These are phyloP conservation scores for Antedon mediterranea DNA, from an alignment of 53 echinoderm and acorn worm species.

Conservation along the genomic window DNA sequence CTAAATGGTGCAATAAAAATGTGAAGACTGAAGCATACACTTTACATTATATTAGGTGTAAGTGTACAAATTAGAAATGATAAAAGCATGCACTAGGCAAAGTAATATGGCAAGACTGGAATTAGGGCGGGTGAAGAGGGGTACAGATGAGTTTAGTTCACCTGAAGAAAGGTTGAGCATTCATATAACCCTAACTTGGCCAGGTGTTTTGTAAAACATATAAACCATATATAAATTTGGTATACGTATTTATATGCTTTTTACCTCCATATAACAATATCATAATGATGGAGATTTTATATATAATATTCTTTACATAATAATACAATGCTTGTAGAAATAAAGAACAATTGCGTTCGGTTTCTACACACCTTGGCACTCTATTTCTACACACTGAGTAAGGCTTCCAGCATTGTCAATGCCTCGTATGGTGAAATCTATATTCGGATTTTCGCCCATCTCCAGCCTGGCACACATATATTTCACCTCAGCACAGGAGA, in stretches of 20 bases:
- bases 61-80: slow-evolving; percentile 1
- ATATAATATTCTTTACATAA: background rate
- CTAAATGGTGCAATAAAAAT: background rate
- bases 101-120: background rate
- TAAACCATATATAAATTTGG: background rate
- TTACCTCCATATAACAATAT: background rate
- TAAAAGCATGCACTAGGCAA: background rate
- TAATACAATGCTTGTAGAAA: background rate
- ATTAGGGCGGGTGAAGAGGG: background rate
- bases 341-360: background rate
- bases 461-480: slow-evolving; percentile 50
- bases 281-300: background rate
- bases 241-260: background rate
- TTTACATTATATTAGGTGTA: slow-evolving; percentile 1
- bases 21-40: background rate
- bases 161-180: background rate
- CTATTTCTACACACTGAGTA: slow-evolving; percentile 51
- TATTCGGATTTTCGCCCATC: slow-evolving; percentile 30
- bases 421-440: slow-evolving; percentile 51
- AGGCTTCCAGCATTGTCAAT: slow-evolving; percentile 45
- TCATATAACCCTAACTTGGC: background rate
- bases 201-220: background rate
- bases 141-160: background rate
- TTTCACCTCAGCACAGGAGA: slow-evolving; percentile 47
- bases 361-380: slow-evolving; percentile 61